Conservation (phyloP, 1,140 invertebrate species). For the Zaprionus lachaisei region DNA sequence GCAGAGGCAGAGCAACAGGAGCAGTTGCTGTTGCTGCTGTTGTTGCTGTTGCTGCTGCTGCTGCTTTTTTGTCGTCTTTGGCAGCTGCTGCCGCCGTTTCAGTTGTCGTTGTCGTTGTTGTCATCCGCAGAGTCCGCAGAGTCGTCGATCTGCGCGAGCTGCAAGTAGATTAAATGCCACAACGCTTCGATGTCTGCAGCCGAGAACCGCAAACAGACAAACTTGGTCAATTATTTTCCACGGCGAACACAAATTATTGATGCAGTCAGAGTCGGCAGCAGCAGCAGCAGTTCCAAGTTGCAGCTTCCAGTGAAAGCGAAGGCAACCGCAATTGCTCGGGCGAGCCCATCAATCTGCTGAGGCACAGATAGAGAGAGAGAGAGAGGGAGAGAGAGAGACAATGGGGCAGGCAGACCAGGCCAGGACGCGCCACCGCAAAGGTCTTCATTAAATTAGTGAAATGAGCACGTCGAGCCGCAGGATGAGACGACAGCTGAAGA, state of each 20-base stretch:
- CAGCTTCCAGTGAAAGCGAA: slow-evolving; percentile 40
- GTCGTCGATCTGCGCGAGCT: slow-evolving; percentile 31
- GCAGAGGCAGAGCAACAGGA: slow-evolving; percentile 5
- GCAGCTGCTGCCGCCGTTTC: slow-evolving; percentile 56
- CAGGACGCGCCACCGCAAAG: slow-evolving; percentile 64
- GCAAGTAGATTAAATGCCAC: slow-evolving; percentile 81
- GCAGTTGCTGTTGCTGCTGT: slow-evolving; percentile 15
- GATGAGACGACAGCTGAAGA: slow-evolving; percentile 2
- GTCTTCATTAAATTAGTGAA: slow-evolving; percentile 83
- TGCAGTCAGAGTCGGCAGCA: slow-evolving; percentile 54
- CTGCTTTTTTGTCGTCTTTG: slow-evolving; percentile 35
- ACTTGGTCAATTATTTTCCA: slow-evolving; percentile 83
- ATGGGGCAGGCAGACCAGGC: slow-evolving; percentile 40
- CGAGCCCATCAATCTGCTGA: slow-evolving; percentile 74
- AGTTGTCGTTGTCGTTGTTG: slow-evolving; percentile 73
- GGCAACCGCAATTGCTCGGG: slow-evolving; percentile 3
- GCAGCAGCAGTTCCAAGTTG: not conserved
- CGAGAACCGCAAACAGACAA: slow-evolving; percentile 78
- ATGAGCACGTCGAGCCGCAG: slow-evolving; percentile 62
- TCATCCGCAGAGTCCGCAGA: slow-evolving; percentile 30
- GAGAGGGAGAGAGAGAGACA: slow-evolving; percentile 69
- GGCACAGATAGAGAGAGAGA: slow-evolving; percentile 53
- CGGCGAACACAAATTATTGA: slow-evolving; percentile 82
- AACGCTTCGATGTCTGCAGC: slow-evolving; percentile 38
- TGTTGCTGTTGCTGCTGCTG: slow-evolving; percentile 29